Evolutionary conservation across 2,888 invertebrate genomes (phyloP).

Genomic region (Stenolophus ochropezus): DNA sequence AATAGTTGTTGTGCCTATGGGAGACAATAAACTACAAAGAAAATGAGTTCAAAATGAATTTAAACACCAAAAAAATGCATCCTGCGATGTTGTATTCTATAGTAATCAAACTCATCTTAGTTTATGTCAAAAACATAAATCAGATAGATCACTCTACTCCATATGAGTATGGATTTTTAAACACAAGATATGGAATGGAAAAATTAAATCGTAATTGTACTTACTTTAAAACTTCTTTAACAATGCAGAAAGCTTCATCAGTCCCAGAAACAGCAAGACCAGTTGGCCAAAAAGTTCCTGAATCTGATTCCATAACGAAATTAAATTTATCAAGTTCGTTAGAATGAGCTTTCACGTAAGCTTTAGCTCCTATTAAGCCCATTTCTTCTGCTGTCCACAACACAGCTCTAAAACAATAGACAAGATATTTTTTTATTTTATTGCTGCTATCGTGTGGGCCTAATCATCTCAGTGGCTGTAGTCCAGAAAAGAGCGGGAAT

Average conservation of each 20-base stretch:
- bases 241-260: slow-evolving; percentile 78
- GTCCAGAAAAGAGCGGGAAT: too few relatives aligned
- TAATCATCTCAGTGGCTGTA: too few relatives aligned
- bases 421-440: too few relatives aligned
- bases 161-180: too few relatives aligned
- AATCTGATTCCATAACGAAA: slow-evolving; percentile 89
- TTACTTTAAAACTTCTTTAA: slow-evolving; percentile 80
- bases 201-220: slow-evolving; percentile 62
- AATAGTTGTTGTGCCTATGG: slow-evolving; percentile 81
- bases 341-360: slow-evolving; percentile 79
- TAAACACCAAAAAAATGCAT: background rate
- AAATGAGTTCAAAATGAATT: background rate
- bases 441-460: too few relatives aligned
- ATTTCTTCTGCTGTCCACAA: slow-evolving; percentile 89
- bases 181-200: too few relatives aligned
- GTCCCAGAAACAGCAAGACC: slow-evolving; percentile 82
- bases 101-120: too few relatives aligned
- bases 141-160: too few relatives aligned
- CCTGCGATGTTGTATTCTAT: too few relatives aligned
- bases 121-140: too few relatives aligned
- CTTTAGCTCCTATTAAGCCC: slow-evolving; percentile 80
- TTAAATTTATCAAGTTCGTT: slow-evolving; percentile 79
- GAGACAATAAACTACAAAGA: slow-evolving; percentile 75
- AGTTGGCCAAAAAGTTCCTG: slow-evolving; percentile 84
- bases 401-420: slow-evolving; percentile 74